Evolutionary conservation across 1,140 invertebrate genomes (phyloP).

Genomic region (Eumeta japonica): DNA sequence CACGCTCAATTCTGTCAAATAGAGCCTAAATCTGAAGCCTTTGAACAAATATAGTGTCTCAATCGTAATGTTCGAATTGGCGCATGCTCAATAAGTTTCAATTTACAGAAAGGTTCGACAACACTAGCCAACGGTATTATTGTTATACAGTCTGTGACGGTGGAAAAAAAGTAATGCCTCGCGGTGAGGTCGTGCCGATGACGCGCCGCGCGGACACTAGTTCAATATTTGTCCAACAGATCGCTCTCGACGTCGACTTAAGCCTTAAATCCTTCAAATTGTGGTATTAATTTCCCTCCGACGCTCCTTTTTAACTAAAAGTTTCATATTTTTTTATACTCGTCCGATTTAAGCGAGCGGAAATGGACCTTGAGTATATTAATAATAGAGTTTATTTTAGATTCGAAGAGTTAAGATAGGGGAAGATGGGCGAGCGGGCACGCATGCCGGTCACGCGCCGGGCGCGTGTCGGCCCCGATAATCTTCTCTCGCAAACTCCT

Average conservation of each 20-base stretch:
- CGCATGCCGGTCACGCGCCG: constrained; percentile 37
- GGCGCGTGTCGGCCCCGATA: constrained; percentile 43
- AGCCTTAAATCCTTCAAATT: constrained; percentile 53
- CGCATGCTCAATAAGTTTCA: no score
- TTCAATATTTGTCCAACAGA: constrained; percentile 42
- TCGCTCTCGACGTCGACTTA: constrained; percentile 44
- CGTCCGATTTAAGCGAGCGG: background rate
- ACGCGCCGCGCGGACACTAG: no score
- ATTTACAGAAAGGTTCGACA: no score
- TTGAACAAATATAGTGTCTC: no score
- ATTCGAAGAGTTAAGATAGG: constrained; percentile 15
- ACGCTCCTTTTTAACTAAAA: constrained; percentile 47
- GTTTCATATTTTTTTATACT: constrained; percentile 13
- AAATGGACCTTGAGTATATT: background rate
- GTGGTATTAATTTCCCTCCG: constrained; percentile 54
- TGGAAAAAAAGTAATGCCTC: no score
- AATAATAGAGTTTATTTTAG: constrained; percentile 19
- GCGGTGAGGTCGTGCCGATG: no score
- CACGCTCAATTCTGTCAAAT: no score
- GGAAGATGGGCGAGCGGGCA: constrained; percentile 24
- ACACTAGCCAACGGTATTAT: no score
- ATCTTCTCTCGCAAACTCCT: constrained; percentile 46
- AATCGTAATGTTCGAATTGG: no score
- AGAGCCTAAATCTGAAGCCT: no score
- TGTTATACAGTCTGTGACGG: no score